phyloP scores from a whole-genome alignment of 2,888 invertebrate species.

The Muschampia plurimacula region DNA sequence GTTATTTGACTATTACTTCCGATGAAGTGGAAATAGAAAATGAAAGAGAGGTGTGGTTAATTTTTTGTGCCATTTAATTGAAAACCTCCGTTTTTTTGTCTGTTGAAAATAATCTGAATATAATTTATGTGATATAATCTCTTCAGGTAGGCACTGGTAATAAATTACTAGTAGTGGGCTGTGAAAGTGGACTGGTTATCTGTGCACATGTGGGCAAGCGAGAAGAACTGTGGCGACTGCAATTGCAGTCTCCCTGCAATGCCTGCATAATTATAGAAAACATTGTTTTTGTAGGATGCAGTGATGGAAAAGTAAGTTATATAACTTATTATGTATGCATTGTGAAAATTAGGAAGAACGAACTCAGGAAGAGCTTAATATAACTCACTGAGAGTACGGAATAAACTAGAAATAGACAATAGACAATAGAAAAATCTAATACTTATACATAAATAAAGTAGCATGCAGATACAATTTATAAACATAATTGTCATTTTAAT shows the following conservation, averaged over 20 bases:
- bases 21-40: conserved; percentile 64
- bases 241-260: conserved; percentile 84
- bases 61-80: not conserved
- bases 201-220: conserved; percentile 85
- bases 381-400: too few species aligned
- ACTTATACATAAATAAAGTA: too few species aligned
- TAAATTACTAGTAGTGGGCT: conserved; percentile 86
- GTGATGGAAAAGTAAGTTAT: conserved; percentile 81
- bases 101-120: conserved; percentile 34
- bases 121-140: too few species aligned
- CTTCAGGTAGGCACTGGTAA: conserved; percentile 86
- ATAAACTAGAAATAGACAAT: too few species aligned
- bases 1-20: conserved; percentile 71
- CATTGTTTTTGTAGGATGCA: conserved; percentile 84
- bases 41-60: conserved; percentile 67
- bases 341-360: too few species aligned
- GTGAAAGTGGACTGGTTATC: conserved; percentile 86
- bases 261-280: conserved; percentile 80
- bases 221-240: conserved; percentile 68
- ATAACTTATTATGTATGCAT: not conserved
- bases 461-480: too few species aligned
- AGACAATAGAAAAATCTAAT: too few species aligned
- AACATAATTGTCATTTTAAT: too few species aligned
- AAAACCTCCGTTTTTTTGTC: conserved; percentile 11
- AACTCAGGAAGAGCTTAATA: too few species aligned